phyloP scores from a whole-genome alignment of 1,140 invertebrate species.

The Tetranychus cinnabarinus region DNA sequence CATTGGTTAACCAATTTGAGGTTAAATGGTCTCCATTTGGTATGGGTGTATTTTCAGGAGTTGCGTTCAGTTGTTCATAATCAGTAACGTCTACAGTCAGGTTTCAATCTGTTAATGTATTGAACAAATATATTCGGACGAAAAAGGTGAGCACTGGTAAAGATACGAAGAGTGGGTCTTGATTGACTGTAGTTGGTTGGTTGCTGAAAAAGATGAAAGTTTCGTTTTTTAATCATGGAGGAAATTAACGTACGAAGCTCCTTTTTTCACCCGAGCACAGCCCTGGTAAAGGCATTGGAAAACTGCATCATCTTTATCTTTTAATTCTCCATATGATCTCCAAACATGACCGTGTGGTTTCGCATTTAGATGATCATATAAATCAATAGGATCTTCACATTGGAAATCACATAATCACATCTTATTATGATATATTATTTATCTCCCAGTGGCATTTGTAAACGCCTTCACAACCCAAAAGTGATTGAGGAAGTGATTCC shows the following conservation, averaged over 20 bases:
- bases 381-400: conserved; percentile 68
- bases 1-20: conserved; percentile 59
- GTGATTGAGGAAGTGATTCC: conserved; percentile 3
- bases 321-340: conserved; percentile 9
- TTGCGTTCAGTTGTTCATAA: conserved; percentile 59
- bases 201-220: too few species aligned
- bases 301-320: conserved; percentile 8
- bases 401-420: conserved; percentile 42
- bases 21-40: conserved; percentile 34
- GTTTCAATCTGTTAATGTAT: conserved; percentile 80
- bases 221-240: background rate
- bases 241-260: conserved; percentile 28
- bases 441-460: conserved; percentile 69
- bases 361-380: conserved; percentile 62
- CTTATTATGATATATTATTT: conserved; percentile 21
- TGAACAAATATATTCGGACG: conserved; percentile 91
- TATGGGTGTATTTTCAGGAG: conserved; percentile 40
- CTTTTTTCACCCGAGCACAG: conserved; percentile 49
- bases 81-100: conserved; percentile 55
- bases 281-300: conserved; percentile 63
- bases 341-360: conserved; percentile 35
- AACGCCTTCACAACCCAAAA: conserved; percentile 23
- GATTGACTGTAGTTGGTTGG: background rate
- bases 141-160: conserved; percentile 69
- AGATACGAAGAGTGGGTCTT: conserved; percentile 65